phyloP scores from a whole-genome alignment of 2,113 vertebrate genomes.

The Osmerus mordax region DNA sequence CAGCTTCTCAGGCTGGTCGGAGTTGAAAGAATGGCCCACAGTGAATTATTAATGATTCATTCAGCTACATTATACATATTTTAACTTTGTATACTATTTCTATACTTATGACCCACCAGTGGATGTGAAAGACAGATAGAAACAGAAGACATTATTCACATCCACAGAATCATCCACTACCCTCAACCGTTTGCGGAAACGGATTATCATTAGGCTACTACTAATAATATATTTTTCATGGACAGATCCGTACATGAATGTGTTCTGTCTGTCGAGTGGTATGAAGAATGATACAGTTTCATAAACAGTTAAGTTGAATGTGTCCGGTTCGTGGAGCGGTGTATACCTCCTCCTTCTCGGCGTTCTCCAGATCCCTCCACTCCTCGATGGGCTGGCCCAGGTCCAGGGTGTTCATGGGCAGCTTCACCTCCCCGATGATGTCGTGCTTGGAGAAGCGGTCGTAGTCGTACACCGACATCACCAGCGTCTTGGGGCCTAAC shows the following conservation, averaged over 20 bases:
- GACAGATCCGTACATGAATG: no score
- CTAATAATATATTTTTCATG: background rate
- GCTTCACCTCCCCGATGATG: conserved; percentile 92
- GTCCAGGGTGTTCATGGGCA: conserved; percentile 95
- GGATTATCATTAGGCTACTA: background rate
- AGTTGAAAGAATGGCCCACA: background rate
- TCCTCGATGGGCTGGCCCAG: conserved; percentile 94
- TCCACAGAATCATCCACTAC: background rate
- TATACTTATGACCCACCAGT: no score
- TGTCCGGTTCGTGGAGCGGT: background rate
- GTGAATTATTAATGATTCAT: background rate
- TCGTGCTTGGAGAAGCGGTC: conserved; percentile 99
- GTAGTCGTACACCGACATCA: conserved; percentile 95
- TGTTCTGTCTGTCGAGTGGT: no score
- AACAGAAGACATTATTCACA: conserved; percentile 6
- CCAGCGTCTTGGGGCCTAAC: conserved; percentile 90
- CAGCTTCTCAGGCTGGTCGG: conserved; percentile 90
- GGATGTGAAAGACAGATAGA: background rate
- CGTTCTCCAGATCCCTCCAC: conserved; percentile 92
- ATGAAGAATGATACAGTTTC: no score
- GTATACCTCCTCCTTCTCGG: conserved; percentile 94
- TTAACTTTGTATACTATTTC: no score
- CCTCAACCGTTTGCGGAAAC: background rate
- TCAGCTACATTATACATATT: no score
- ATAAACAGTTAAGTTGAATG: background rate